Percentiles rank a stretch among this genome's conserved stretches.
Conservation (phyloP, 2,113 vertebrate genomes). For the Pterocles orientalis region DNA sequence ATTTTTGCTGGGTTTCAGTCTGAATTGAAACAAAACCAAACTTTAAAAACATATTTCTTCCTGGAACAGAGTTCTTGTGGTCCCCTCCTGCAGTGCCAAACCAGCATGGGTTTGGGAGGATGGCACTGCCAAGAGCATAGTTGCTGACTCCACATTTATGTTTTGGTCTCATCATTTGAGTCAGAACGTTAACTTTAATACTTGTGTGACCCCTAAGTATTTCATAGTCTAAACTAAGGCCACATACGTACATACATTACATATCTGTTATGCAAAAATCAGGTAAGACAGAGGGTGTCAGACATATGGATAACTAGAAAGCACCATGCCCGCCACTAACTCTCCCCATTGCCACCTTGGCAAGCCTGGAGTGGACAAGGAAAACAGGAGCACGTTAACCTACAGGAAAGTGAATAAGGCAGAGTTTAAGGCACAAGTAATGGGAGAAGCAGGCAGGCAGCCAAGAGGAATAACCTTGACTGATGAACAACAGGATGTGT, state of each 20-base stretch:
- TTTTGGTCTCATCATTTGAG: not conserved
- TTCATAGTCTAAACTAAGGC: not conserved
- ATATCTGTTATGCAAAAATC: not conserved
- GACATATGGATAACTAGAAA: not conserved
- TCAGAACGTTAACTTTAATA: not conserved
- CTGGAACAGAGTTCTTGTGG: not conserved
- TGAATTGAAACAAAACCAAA: not conserved
- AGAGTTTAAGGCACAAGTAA: not conserved
- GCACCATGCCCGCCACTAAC: not conserved
- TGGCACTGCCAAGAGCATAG: not conserved
- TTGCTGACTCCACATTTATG: not conserved
- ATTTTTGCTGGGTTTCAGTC: not conserved
- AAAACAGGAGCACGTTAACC: not conserved
- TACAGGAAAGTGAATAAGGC: not conserved
- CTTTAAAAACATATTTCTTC: not conserved
- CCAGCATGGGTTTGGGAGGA: not conserved
- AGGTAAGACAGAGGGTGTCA: not conserved
- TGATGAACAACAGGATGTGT: conserved; percentile 25
- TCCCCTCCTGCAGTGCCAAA: not conserved
- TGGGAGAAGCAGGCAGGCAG: conserved; percentile 24
- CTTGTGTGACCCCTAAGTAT: not conserved
- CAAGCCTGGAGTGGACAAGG: not conserved
- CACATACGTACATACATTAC: not conserved
- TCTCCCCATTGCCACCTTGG: not conserved
- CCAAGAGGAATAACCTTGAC: conserved; percentile 45